These are phyloP conservation scores for Neodiprion lecontei DNA, from an alignment of 1,140 invertebrate species.

Conservation along the genomic window DNA sequence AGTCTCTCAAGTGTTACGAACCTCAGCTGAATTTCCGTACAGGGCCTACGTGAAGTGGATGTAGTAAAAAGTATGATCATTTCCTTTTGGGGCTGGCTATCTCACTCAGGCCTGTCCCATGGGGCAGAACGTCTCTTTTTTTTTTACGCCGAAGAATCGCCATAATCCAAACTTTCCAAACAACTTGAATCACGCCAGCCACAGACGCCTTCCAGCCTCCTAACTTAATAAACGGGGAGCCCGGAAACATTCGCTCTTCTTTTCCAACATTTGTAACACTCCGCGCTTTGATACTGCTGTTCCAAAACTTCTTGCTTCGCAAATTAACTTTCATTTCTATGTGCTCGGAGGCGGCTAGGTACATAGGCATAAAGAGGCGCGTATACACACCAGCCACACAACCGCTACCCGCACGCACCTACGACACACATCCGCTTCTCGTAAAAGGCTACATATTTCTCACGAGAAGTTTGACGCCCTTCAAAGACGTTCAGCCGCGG, in stretches of 20 bases:
- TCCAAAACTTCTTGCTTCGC: neutral
- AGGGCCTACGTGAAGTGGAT: neutral
- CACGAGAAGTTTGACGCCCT: neutral
- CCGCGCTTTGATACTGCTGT: neutral
- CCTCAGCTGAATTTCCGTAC: neutral
- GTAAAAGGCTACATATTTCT: neutral
- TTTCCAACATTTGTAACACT: conserved; percentile 5
- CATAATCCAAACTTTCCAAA: conserved; percentile 7
- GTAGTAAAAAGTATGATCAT: neutral
- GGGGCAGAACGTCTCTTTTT: neutral
- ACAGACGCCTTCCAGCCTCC: neutral
- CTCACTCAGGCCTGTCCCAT: neutral
- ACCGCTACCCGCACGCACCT: neutral
- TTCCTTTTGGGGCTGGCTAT: neutral
- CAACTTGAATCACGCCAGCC: conserved; percentile 1
- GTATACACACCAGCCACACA: too few species aligned
- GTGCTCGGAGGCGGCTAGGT: too few species aligned
- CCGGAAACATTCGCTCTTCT: neutral
- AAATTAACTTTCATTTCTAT: conserved; percentile 6
- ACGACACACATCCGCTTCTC: neutral
- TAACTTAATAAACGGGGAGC: neutral
- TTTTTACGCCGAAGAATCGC: neutral
- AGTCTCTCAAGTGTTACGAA: neutral
- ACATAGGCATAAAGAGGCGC: too few species aligned
- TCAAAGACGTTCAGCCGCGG: neutral